These are phyloP conservation scores for Equus przewalskii DNA, from an alignment of 2,113 vertebrate species.

Conservation along the genomic window DNA sequence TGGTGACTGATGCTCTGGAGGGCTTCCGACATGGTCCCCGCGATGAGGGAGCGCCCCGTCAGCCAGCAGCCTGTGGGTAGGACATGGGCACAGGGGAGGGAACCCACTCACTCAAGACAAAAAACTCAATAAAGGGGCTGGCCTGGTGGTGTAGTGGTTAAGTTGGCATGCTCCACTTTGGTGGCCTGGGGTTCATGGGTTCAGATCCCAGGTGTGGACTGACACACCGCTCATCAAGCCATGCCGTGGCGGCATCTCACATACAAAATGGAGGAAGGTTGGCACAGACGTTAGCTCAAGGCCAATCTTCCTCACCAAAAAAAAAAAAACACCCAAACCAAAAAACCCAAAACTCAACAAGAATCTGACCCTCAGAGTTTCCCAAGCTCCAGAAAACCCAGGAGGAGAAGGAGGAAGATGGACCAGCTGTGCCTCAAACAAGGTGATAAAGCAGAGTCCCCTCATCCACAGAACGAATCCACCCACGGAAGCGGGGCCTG, in stretches of 20 bases:
- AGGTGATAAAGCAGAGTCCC: background rate
- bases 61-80: background rate
- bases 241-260: no score
- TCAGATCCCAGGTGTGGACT: no score
- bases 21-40: background rate
- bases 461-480: background rate
- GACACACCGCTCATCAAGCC: no score
- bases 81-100: no score
- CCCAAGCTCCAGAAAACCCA: background rate
- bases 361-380: background rate
- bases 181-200: no score
- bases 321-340: no score
- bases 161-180: no score
- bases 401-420: background rate
- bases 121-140: background rate
- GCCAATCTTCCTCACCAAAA: no score
- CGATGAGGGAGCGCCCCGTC: background rate
- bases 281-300: no score
- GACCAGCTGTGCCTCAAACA: background rate
- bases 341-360: background rate
- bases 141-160: no score
- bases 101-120: background rate
- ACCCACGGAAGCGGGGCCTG: background rate
- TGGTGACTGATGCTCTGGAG: accelerated
- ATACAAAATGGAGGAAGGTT: no score